Evolutionary conservation across 1,140 invertebrate species (phyloP), one percentile per base, ranked within the genome.

Genomic region (Sycophila sp.): DNA sequence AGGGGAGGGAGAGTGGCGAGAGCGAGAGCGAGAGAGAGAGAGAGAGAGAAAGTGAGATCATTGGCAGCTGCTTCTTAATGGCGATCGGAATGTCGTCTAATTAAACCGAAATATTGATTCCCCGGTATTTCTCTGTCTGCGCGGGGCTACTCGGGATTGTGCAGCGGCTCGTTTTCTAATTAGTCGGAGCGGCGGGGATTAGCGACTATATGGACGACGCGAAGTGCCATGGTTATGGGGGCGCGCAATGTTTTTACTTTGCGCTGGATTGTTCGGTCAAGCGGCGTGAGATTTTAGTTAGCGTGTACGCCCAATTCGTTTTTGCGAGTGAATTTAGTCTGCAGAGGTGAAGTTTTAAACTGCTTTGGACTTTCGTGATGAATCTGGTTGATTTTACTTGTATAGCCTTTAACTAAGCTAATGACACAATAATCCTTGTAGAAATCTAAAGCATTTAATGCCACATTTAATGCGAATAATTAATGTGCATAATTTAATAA

Each of bases 101-200:
- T 78, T 77, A 74, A 73, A 77, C 51, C 42, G 62, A 71, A 73
- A 73, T 70, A 64, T 70, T 70, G 49, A 72, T 76, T 55, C 15
- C 32, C 15, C 4, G 40, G 55, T 22, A 42, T 42, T 45, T 45
- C 28, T 28, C 49, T 19, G 8, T 3, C 17, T 13, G 42, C n/a
- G n/a, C n/a, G n/a, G n/a, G n/a, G n/a, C 17, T 34, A 17, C 17
- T 49, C 10, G 34, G 11, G 40, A n/a, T 28, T 10, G 4, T 22
- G 28, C 8, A 2, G 4, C 2, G 24, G 38, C 30, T 24, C 45
- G 22, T 67, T 67, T 67, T 67, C 53, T 58, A 67, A 67, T 67
- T 67, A 66, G 51, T 38, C n/a, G 22, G n/a, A n/a, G n/a, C n/a
- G 19, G 11, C 24, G 47, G n/a, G 32, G 32, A 64, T 11, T 19